phyloP scores from a whole-genome alignment of 1,140 invertebrate genomes.

The Liolophura sinensis region DNA sequence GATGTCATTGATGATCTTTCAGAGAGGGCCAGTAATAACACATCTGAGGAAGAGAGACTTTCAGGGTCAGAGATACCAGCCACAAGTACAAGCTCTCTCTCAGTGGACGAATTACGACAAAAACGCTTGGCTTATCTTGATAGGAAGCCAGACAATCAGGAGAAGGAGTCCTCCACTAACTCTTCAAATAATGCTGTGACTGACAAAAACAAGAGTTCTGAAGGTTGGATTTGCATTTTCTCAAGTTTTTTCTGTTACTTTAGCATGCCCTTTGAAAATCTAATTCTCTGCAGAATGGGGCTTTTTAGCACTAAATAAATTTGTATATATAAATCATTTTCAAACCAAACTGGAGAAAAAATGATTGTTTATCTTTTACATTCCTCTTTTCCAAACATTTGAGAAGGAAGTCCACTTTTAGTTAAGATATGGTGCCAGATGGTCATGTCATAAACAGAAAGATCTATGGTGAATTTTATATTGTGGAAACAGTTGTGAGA shows the following conservation, averaged over 20 bases:
- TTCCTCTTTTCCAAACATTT: too few species aligned
- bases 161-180: not conserved
- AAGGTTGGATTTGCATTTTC: not conserved
- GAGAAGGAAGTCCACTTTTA: too few species aligned
- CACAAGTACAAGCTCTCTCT: conserved; percentile 8
- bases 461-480: too few species aligned
- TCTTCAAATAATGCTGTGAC: conserved; percentile 6
- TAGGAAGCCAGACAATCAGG: conserved; percentile 11
- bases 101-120: conserved; percentile 39
- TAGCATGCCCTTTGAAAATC: conserved; percentile 2
- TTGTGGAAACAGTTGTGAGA: not conserved
- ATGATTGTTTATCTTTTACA: too few species aligned
- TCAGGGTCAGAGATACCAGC: not conserved
- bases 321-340: too few species aligned
- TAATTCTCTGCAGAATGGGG: not conserved
- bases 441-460: not conserved
- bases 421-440: not conserved
- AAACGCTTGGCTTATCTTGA: conserved; percentile 43
- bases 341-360: too few species aligned
- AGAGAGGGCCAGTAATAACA: not conserved
- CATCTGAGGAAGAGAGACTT: not conserved
- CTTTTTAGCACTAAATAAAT: too few species aligned
- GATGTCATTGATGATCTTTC: conserved; percentile 5
- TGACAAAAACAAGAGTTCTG: not conserved
- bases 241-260: not conserved